Base-by-base conservation (phyloP, 2,797 vertebrate genomes). In the Ciconia nigra region DNA sequence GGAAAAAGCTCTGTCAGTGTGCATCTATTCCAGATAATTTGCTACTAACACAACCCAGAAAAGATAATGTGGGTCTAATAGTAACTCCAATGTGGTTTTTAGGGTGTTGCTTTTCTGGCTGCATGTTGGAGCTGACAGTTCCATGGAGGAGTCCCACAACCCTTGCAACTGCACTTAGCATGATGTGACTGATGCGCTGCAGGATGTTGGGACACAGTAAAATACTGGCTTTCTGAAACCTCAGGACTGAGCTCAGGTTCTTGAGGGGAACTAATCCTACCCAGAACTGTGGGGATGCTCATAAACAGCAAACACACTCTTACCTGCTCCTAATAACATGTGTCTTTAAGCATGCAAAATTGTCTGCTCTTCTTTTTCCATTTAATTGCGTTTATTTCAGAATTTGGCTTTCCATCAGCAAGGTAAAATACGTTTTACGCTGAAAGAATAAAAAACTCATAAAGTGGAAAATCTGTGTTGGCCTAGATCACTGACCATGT, bases 111-210 rank as follows among this genome's bases (percentile, higher is more conserved):
- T 91, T n/a, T 90, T 59, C 54, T 17, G 13, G 63, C 21, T 0
- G 0, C 13, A 11, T 2, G 0, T 8, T 51, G 62, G 26, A 86
- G 42, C 18, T 2, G 5, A 70, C 2, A 6, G 37, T 26, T 49
- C 13, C 67, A 57, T 12, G 9, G 17, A 85, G 67, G 7, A 79
- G 44, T 28, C 17, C 41, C 47, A 19, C 11, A 63, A 4, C 31
- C 21, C 11, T 15, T 24, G 19, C 24, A 58, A 37, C 26, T 13
- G 17, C 49, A 69, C 13, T 81, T 79, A 0, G 3, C 15, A 17
- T 15, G 14, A 55, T 46, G 24, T 15, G 33, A 87, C 59, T 55
- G 63, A 55, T 39, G 21, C 1, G 2, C 21, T 25, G 37, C 29
- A 59, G 62, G 42, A n/a, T 5, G 2, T 2, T 21, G 28, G 44